Percentiles rank a stretch among this genome's conserved stretches.
These are phyloP conservation scores for Caretta caretta DNA, from an alignment of 2,113 vertebrate species.

Conservation along the genomic window DNA sequence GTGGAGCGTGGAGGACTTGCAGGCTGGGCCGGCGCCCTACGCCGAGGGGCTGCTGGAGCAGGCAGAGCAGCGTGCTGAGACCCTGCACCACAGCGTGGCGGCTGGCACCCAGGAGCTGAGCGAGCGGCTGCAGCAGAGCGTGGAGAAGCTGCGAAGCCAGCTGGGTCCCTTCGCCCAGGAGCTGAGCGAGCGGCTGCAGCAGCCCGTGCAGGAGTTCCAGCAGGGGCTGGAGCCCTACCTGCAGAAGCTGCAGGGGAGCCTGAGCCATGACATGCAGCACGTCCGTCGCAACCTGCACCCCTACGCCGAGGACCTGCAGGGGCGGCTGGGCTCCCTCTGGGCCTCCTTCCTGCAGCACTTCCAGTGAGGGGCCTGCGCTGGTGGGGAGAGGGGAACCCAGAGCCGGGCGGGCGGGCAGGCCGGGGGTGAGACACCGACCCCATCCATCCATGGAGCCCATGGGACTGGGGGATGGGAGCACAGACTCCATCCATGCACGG, in stretches of 20 bases:
- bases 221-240: constrained; percentile 65
- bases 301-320: constrained; percentile 73
- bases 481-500: constrained; percentile 71
- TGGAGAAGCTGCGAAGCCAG: constrained; percentile 69
- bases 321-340: constrained; percentile 60
- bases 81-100: constrained; percentile 60
- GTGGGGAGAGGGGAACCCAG: too few relatives aligned
- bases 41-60: constrained; percentile 65
- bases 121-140: constrained; percentile 63
- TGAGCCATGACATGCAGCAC: constrained; percentile 63
- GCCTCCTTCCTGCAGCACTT: constrained; percentile 58
- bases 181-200: constrained; percentile 70
- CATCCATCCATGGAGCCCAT: background rate
- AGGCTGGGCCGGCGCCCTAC: constrained; percentile 60
- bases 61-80: constrained; percentile 61
- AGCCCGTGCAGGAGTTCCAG: constrained; percentile 74
- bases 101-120: constrained; percentile 74
- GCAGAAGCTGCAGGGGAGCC: constrained; percentile 67
- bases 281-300: constrained; percentile 57
- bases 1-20: constrained; percentile 68
- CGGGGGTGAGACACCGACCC: too few relatives aligned
- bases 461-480: constrained; percentile 61
- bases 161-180: constrained; percentile 69
- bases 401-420: too few relatives aligned
- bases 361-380: background rate